Evolutionary conservation across 2,113 vertebrate genomes (phyloP), one percentile per base, ranked within the genome.

Genomic region (Burhinus oedicnemus): DNA sequence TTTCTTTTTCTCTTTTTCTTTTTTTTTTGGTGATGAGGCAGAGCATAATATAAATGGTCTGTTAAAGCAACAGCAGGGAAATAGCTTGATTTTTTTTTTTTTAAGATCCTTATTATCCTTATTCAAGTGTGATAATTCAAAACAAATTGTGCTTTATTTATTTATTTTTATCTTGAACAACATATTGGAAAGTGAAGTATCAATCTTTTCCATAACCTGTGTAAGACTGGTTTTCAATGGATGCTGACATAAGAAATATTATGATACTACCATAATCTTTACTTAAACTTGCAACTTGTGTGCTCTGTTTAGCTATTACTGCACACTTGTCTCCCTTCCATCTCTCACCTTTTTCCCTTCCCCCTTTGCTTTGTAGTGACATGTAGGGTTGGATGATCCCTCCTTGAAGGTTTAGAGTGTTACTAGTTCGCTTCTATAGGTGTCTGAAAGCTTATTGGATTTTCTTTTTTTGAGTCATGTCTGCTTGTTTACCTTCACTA

Each of bases 201-300:
- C 15, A 12, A 19, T 76, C 25, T 91, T 87, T 57, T 30, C 42
- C 69, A 6, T 69, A 62, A 57, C n/a, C 8, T 49, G 7, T 36
- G n/a, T 87, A 40, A 83, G 55, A 47, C 51, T 85, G 30, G 16
- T 74, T 95, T 95, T 79, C 74, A 61, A 49, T 87, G 32, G 32
- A 23, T 80, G 21, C 89, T 91, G 87, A 69, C 40, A 11, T 64
- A 82, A 70, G 27, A 51, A 92, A 49, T 87, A 66, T 30, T 72
- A 65, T 3, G 2, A 6, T 60, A 76, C 45, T 82, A 15, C 30
- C 32, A 2, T 86, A 42, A 54, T 84, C 57, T 92, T 79, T 84
- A 72, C 72, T 54, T 88, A 77, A 96, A 85, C 49, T 82, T 42
- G 5, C 22, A 76, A 13, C 47, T 23, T 36, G 10, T 60, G 40